Percentiles rank a stretch among this genome's conserved stretches.
These are phyloP conservation scores for Teinopalpus imperialis DNA, from an alignment of 2,888 invertebrate species.

Conservation along the genomic window DNA sequence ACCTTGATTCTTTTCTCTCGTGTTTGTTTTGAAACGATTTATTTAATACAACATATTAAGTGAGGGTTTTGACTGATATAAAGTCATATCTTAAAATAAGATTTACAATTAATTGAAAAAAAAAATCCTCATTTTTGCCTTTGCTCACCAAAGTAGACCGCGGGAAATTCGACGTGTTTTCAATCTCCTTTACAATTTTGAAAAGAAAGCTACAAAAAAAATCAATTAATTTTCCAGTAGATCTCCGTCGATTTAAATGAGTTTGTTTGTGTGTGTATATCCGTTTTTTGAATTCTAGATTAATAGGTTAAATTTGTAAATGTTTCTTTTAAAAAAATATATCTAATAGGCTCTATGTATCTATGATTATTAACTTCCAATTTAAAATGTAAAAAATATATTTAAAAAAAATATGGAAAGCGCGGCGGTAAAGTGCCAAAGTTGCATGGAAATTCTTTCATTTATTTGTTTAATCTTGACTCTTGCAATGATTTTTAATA, in stretches of 20 bases:
- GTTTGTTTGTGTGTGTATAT: constrained; percentile 73
- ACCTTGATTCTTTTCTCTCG: too few relatives aligned
- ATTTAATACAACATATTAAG: not conserved
- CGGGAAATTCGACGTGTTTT: not conserved
- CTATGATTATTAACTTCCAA: constrained; percentile 25
- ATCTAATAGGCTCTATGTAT: constrained; percentile 7
- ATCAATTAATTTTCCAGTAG: constrained; percentile 39
- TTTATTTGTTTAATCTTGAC: constrained; percentile 9
- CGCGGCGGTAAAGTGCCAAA: constrained; percentile 23
- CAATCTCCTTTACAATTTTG: constrained; percentile 27
- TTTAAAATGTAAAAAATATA: constrained; percentile 25
- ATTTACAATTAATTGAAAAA: too few relatives aligned
- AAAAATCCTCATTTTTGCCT: too few relatives aligned
- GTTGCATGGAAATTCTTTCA: constrained; percentile 3
- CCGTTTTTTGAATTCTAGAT: constrained; percentile 61
- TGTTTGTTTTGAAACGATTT: too few relatives aligned
- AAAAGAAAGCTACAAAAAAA: constrained; percentile 31
- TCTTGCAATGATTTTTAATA: constrained; percentile 30
- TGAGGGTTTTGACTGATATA: not conserved
- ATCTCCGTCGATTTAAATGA: constrained; percentile 55
- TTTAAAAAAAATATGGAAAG: constrained; percentile 23
- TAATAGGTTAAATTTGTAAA: constrained; percentile 76
- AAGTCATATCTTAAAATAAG: not conserved
- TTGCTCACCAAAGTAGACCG: too few relatives aligned
- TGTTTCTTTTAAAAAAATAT: constrained; percentile 45